A percentile compares a stretch with the other conserved stretches of the same genome.
These are phyloP conservation scores for Danaus plexippus DNA, from an alignment of 1,140 invertebrate species.

Conservation along the genomic window DNA sequence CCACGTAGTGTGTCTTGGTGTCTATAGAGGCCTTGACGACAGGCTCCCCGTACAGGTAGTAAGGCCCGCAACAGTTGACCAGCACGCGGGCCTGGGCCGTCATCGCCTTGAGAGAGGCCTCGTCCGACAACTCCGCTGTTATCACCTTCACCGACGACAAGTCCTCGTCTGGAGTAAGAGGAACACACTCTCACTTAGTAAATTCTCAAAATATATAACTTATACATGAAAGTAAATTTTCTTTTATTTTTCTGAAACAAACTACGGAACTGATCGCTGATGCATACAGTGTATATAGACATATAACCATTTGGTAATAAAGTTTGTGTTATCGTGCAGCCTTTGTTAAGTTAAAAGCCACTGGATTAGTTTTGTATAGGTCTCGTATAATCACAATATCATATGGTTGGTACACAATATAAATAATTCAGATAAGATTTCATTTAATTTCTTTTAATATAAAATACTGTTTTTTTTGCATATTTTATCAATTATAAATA, in stretches of 20 bases:
- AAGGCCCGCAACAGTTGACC: slow-evolving; percentile 93
- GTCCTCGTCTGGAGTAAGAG: slow-evolving; percentile 68
- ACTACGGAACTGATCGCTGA: too few species aligned
- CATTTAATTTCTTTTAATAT: too few species aligned
- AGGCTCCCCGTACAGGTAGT: slow-evolving; percentile 89
- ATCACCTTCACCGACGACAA: slow-evolving; percentile 78
- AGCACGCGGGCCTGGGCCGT: slow-evolving; percentile 80
- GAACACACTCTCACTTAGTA: neutral
- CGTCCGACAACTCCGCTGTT: slow-evolving; percentile 83
- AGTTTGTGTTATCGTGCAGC: too few species aligned
- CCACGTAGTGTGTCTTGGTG: slow-evolving; percentile 87
- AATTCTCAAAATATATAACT: neutral
- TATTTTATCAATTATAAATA: too few species aligned
- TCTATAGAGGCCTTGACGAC: slow-evolving; percentile 93
- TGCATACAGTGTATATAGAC: neutral
- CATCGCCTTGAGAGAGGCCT: slow-evolving; percentile 83
- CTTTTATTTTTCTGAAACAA: too few species aligned
- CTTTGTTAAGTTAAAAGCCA: too few species aligned
- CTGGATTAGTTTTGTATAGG: too few species aligned
- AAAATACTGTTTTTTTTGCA: too few species aligned
- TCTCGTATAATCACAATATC: too few species aligned
- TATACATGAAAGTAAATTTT: neutral
- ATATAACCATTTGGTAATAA: too few species aligned
- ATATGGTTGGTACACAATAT: too few species aligned
- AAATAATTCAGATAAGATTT: too few species aligned